Evolutionary conservation across 2,797 vertebrate genomes (phyloP).

Genomic region (Acanthopagrus latus): DNA sequence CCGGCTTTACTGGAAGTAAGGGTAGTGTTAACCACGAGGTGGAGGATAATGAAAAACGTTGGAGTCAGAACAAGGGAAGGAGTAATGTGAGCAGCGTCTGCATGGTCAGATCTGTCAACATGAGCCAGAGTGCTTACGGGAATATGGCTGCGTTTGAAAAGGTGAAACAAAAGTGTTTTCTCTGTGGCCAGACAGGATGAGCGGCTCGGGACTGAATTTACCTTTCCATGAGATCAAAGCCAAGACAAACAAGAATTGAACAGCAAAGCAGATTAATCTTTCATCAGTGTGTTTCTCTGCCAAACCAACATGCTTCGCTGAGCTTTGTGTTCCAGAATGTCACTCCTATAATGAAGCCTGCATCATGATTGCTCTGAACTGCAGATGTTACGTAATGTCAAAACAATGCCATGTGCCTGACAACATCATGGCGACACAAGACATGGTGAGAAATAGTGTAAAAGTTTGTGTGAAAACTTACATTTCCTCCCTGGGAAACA

Average conservation of each 20-base stretch:
- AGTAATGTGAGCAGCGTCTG: constrained; percentile 53
- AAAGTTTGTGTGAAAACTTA: neutral
- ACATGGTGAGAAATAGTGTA: neutral
- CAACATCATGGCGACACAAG: neutral
- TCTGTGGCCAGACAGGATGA: constrained; percentile 42
- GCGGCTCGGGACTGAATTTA: constrained; percentile 29
- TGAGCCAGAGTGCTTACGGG: constrained; percentile 39
- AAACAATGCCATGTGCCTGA: constrained; percentile 15
- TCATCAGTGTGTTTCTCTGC: constrained; percentile 41
- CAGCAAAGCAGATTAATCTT: constrained; percentile 55
- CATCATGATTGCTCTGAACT: constrained; percentile 12
- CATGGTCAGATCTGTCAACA: constrained; percentile 49
- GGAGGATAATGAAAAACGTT: constrained; percentile 53
- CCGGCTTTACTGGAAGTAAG: constrained; percentile 56
- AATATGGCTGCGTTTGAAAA: constrained; percentile 57
- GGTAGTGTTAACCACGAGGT: constrained; percentile 35
- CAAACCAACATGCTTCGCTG: constrained; percentile 44
- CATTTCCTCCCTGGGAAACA: neutral
- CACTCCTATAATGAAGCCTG: constrained; percentile 21
- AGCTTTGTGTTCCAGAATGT: constrained; percentile 43
- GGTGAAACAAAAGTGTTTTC: constrained; percentile 59
- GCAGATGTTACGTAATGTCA: constrained; percentile 28
- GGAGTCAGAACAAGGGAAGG: constrained; percentile 42
- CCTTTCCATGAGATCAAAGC: constrained; percentile 41
- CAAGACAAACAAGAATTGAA: constrained; percentile 65